These are phyloP conservation scores for Ploceus nigricollis DNA, from an alignment of 2,113 vertebrate genomes.

Conservation along the genomic window DNA sequence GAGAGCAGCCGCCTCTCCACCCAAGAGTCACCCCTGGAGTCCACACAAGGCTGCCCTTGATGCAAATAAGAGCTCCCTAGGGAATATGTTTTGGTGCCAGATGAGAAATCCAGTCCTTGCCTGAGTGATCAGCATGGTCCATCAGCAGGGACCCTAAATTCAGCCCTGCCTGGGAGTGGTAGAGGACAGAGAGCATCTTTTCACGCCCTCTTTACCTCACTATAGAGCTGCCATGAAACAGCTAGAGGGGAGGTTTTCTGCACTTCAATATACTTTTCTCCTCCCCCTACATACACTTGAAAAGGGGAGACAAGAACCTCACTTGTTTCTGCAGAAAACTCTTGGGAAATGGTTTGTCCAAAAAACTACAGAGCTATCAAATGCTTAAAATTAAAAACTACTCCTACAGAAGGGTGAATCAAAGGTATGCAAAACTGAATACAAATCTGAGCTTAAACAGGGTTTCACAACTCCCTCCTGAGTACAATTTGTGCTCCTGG, in stretches of 20 bases:
- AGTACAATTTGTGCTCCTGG: conserved; percentile 45
- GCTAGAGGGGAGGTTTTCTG: neutral
- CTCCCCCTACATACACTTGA: neutral
- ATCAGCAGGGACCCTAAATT: neutral
- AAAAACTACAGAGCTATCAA: neutral
- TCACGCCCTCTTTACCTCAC: neutral
- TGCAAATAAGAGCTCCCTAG: neutral
- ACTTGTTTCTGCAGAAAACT: neutral
- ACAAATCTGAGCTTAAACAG: conserved; percentile 42
- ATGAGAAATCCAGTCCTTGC: neutral
- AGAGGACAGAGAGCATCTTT: neutral
- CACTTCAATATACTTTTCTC: neutral
- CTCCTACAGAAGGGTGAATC: conserved; percentile 6
- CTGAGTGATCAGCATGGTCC: neutral
- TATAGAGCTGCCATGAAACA: fast-evolving
- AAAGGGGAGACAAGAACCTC: neutral
- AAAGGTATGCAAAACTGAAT: conserved; percentile 52
- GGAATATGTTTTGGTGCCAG: neutral
- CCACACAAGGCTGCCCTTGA: neutral
- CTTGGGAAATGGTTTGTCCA: neutral
- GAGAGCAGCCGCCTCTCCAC: neutral
- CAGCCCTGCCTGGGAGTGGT: neutral
- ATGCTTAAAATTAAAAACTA: neutral
- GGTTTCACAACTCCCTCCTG: conserved; percentile 15
- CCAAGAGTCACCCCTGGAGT: neutral